Evolutionary conservation across 2,888 invertebrate genomes (phyloP), one percentile per base, ranked within the genome.

Genomic region (Tethea ocularis): DNA sequence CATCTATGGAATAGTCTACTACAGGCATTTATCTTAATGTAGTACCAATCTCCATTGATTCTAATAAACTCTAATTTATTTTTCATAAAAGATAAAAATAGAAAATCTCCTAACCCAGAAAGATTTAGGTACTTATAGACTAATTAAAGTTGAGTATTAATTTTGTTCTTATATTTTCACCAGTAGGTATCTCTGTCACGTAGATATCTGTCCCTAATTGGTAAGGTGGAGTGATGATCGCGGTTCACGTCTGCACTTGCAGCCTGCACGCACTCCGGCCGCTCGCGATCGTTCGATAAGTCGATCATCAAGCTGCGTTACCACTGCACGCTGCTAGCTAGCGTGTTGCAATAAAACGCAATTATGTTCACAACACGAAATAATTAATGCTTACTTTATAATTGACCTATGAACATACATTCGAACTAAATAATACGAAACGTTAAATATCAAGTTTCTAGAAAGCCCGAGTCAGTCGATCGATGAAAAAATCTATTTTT

Each of bases 271-370:
- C 58, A 61, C 57, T 64, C 59, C 61, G 58, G 71, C 68, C 68
- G 66, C 69, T 66, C 62, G 64, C 60, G 75, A 74, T 75, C 68
- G 74, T 67, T 73, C 74, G 80, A 82, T 81, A 82, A 74, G 68
- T 74, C 68, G 75, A 75, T 74, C 74, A 75, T 74, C 74, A 74
- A 72, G 66, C 33, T 33, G 33, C 33, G 33, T 13, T 13, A 13
- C 7, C 33, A 13, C 33, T n/a, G n/a, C n/a, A n/a, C n/a, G n/a
- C n/a, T n/a, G n/a, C n/a, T n/a, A 33, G 1, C 59, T 69, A 66
- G 72, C 76, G 68, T 72, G 72, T 74, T 64, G 75, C 74, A 77
- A 80, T 84, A 78, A 79, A 82, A 80, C 66, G 75, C 74, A 84
- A 81, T 82, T 81, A 84, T 74, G 72, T 74, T 74, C 69, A 70